Evolutionary conservation across 1,140 invertebrate genomes (phyloP).

Genomic region (Drosophila setifemur): DNA sequence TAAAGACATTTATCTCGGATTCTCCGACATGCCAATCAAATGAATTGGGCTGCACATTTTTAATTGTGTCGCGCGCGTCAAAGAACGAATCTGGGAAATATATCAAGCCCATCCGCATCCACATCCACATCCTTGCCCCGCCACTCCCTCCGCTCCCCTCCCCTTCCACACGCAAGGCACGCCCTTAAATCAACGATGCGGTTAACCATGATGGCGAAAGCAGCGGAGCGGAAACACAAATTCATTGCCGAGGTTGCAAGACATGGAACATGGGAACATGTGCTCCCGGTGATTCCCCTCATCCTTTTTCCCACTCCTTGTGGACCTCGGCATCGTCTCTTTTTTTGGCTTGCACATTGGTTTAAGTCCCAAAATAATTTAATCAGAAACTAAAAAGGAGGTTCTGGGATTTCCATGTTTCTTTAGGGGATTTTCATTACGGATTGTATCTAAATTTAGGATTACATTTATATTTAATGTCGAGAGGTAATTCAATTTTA

Average conservation of each 20-base stretch:
- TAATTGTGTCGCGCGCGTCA: slow-evolving; percentile 27
- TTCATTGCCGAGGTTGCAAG: slow-evolving; percentile 30
- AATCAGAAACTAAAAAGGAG: no score
- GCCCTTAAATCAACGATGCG: slow-evolving; percentile 44
- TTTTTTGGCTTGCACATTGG: neutral
- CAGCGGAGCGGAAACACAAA: slow-evolving; percentile 38
- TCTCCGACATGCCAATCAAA: slow-evolving; percentile 30
- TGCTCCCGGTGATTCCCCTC: neutral
- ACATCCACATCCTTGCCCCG: no score
- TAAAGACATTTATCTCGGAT: slow-evolving; percentile 5
- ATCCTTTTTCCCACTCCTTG: neutral
- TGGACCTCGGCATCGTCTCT: neutral
- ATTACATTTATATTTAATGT: no score
- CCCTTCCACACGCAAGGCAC: slow-evolving; percentile 5
- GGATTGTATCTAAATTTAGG: no score
- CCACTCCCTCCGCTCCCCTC: no score
- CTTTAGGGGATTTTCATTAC: no score
- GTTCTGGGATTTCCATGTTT: no score
- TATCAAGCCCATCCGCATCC: neutral
- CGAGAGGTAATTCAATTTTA: no score
- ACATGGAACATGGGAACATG: slow-evolving; percentile 2
- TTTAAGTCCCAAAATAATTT: no score
- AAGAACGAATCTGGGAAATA: slow-evolving; percentile 11
- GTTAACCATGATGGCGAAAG: slow-evolving; percentile 43
- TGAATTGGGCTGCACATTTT: slow-evolving; percentile 39